Base-by-base conservation (phyloP, 2,797 vertebrate species). In the Nothura maculosa region DNA sequence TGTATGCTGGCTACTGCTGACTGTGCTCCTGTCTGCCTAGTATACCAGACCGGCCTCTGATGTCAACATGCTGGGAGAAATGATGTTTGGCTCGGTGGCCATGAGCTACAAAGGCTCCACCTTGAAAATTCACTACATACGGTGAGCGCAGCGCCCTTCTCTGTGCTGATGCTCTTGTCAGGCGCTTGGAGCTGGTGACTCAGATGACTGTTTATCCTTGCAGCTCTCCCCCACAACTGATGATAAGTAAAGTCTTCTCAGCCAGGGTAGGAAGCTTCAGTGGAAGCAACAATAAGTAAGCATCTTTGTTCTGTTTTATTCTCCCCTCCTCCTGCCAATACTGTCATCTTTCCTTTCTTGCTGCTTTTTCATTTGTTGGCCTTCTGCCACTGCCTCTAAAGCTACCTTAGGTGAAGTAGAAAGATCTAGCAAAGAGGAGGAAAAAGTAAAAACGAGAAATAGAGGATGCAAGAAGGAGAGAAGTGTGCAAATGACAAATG, bases 181-280 rank as follows among this genome's bases (percentile, higher is more conserved):
- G 57, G 24, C 62, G 7, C 52, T 90, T 80, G 76, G 70, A 87
- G 72, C 16, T 85, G 34, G 20, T 87, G 93, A 89, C 79, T 92
- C 81, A 93, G 88, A 84, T 93, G 67, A 76, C 62, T 96, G 63
- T 95, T 94, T 91, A 89, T 89, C 58, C 67, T 96, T 93, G 93
- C 90, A 99, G 98, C 61, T 99, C 98, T 95, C 98, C 98, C 58
- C 98, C 98, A 24, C 98, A 99, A 78, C 96, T 99, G 96, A 98
- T 99, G 98, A 98, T 99, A 96, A 99, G 98, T 97, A 99, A 98
- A 97, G 98, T 99, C 70, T 99, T 99, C 96, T 98, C 98, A 78
- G 98, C 98, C 72, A 98, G 98, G 93, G 97, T 98, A 94, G 98
- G 98, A 96, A 98, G 98, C 94, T 97, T 98, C 95, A 97, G 97